Percentiles rank a stretch among this genome's conserved stretches.
Evolutionary conservation across 1,140 invertebrate species (phyloP).

Genomic region (Wasmannia auropunctata): DNA sequence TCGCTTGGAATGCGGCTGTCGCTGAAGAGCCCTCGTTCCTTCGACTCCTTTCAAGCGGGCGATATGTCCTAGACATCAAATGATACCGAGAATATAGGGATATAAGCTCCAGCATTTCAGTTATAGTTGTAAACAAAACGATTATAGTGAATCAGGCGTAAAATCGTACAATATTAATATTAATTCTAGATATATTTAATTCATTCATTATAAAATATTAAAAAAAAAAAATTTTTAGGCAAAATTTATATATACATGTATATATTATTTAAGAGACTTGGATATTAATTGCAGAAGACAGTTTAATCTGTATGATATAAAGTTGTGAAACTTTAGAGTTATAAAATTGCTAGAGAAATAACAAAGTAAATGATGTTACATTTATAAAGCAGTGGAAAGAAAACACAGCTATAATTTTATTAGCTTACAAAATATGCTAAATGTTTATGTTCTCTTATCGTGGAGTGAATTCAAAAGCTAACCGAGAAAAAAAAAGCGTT

Average conservation of each 20-base stretch:
- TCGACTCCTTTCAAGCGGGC: background rate
- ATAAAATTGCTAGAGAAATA: background rate
- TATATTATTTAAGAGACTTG: background rate
- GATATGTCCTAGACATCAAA: background rate
- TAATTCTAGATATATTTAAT: background rate
- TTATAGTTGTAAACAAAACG: background rate
- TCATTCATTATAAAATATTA: too few species aligned
- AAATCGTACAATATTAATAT: background rate
- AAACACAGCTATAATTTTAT: background rate
- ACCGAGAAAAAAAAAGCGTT: background rate
- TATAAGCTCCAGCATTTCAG: background rate
- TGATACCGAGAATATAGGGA: background rate
- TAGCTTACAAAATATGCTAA: background rate
- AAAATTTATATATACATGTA: background rate
- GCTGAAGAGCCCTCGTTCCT: conserved; percentile 34
- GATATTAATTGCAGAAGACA: background rate
- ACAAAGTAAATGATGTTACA: background rate
- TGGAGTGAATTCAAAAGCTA: background rate
- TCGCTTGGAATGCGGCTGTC: conserved; percentile 77
- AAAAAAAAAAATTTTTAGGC: background rate
- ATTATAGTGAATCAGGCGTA: background rate
- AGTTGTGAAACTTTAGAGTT: background rate
- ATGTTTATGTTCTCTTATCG: background rate
- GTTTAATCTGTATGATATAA: background rate
- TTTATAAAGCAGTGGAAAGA: background rate